phyloP scores from a whole-genome alignment of 2,113 vertebrate species.

The Catagonus wagneri region DNA sequence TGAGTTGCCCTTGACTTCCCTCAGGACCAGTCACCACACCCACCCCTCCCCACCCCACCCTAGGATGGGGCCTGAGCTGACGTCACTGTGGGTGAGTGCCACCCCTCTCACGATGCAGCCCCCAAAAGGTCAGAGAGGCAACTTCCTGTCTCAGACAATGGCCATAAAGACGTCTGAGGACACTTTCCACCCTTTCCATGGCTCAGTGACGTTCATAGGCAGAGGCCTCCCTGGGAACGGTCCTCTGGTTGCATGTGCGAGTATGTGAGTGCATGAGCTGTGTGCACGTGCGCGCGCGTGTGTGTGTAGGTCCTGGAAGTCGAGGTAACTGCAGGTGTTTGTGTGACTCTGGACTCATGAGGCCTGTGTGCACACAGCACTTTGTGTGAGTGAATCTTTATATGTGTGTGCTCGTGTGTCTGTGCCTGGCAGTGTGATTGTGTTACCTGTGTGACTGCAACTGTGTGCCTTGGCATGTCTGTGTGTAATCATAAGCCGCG shows the following conservation, averaged over 20 bases:
- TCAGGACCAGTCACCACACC: not conserved
- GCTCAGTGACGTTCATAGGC: not conserved
- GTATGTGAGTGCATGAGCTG: not conserved
- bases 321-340: not conserved
- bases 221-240: not conserved
- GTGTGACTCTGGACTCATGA: not conserved
- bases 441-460: not conserved
- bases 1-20: conserved; percentile 20
- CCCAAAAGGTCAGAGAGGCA: not conserved
- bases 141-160: conserved; percentile 38
- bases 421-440: not conserved
- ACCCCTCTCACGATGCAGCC: not conserved
- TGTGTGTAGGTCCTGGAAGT: not conserved
- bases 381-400: not conserved
- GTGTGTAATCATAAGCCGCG: not conserved
- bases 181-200: not conserved
- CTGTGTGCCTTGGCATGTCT: not conserved
- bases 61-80: not conserved
- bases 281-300: not conserved
- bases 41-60: not conserved
- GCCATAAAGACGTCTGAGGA: not conserved
- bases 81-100: not conserved
- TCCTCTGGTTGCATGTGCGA: not conserved
- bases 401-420: not conserved
- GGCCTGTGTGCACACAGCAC: not conserved